Conservation (phyloP, 2,888 invertebrate species). For the Furcula furcula region DNA sequence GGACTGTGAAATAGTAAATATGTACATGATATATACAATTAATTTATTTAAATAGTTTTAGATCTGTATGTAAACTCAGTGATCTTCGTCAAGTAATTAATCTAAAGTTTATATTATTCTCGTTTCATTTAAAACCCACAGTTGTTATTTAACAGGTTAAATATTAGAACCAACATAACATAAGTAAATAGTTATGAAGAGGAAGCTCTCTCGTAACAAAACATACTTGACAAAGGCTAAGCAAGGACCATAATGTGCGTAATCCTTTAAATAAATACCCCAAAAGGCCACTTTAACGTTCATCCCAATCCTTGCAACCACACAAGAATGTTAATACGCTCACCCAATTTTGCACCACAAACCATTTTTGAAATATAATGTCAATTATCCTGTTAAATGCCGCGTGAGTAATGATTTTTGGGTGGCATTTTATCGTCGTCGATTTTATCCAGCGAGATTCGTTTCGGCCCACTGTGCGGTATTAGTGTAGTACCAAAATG, state of each 20-base stretch:
- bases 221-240: conserved; percentile 44
- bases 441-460: conserved; percentile 20
- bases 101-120: no score
- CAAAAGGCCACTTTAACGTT: conserved; percentile 47
- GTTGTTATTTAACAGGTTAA: no score
- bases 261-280: conserved; percentile 73
- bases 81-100: no score
- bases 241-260: conserved; percentile 52
- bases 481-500: conserved; percentile 17
- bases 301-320: conserved; percentile 43
- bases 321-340: conserved; percentile 49
- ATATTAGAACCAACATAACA: conserved; percentile 21
- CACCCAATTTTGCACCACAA: conserved; percentile 44
- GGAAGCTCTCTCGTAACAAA: conserved; percentile 46
- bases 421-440: conserved; percentile 46
- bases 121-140: no score
- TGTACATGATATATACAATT: no score
- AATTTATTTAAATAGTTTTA: no score
- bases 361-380: conserved; percentile 21
- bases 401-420: conserved; percentile 38
- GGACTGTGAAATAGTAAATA: no score
- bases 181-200: conserved; percentile 28
- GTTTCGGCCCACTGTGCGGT: conserved; percentile 28
- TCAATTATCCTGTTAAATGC: conserved; percentile 37
- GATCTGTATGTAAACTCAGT: no score